A percentile compares a stretch with the other conserved stretches of the same genome.
Evolutionary conservation across 2,888 invertebrate genomes (phyloP).

Genomic region (Selenia dentaria): DNA sequence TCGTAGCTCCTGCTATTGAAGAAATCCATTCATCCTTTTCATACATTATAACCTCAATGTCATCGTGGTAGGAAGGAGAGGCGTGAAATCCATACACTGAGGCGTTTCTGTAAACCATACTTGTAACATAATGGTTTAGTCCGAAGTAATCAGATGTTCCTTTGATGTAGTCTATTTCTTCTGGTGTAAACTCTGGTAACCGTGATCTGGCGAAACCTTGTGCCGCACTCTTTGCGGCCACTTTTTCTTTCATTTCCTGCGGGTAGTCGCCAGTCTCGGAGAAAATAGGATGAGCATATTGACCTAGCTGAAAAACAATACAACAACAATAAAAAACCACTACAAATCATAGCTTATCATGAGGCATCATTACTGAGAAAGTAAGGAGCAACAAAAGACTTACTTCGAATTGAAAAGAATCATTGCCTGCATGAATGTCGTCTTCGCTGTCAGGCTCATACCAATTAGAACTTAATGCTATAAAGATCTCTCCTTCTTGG

Average conservation of each 20-base stretch:
- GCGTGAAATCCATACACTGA: constrained; percentile 31
- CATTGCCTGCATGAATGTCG: constrained; percentile 57
- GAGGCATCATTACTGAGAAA: background rate
- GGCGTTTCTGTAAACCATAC: constrained; percentile 44
- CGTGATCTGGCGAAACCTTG: constrained; percentile 51
- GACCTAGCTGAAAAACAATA: constrained; percentile 53
- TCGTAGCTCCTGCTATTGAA: constrained; percentile 18
- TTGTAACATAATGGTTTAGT: constrained; percentile 87
- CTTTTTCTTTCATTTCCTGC: constrained; percentile 58
- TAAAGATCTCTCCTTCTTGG: constrained; percentile 46
- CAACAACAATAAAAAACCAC: background rate
- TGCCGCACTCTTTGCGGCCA: constrained; percentile 57
- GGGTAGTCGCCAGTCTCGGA: constrained; percentile 76
- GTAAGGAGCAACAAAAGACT: background rate
- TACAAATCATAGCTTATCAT: too few species aligned
- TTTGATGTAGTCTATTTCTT: constrained; percentile 47
- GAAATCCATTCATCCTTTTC: constrained; percentile 30
- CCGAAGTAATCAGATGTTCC: constrained; percentile 68
- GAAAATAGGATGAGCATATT: constrained; percentile 74
- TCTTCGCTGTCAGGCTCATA: constrained; percentile 53
- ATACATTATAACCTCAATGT: constrained; percentile 11
- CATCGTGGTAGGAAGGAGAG: constrained; percentile 41
- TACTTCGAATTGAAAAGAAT: constrained; percentile 5
- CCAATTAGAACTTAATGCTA: constrained; percentile 46
- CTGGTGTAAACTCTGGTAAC: constrained; percentile 47